Base-by-base conservation (phyloP, 2,113 vertebrate genomes). In the Oncorhynchus clarkii region DNA sequence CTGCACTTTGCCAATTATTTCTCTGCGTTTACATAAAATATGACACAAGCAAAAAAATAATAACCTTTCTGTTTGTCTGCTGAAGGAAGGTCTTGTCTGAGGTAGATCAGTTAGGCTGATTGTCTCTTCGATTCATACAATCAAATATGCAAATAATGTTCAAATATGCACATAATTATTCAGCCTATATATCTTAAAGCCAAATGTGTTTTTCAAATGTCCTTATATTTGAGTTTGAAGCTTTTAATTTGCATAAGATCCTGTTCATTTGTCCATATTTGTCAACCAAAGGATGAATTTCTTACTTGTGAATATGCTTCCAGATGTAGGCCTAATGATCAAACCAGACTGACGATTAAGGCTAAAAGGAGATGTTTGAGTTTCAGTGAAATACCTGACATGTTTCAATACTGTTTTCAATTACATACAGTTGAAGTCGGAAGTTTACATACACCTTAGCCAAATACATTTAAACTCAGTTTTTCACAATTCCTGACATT, bases 341-440 rank as follows among this genome's bases (percentile, higher is more conserved):
- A 80, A 81, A 82, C 68, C 73, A 71, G 70, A 76, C 54, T 79
- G 74, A 70, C 75, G 70, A 86, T 80, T 79, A 72, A 76, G 48
- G 22, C n/a, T 1, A 20, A 74, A 80, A n/a, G 73, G 75, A 20
- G 11, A 14, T 77, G 74, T 86, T 79, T 81, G 70, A 74, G 77
- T 79, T 75, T 62, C 18, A 62, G 8, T 62, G 59, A 22, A 13
- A 62, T 62, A 22, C 20, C 59, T 62, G n/a, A 62, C n/a, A 22
- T 62, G 7, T 62, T 62, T 62, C 16, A 62, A 62, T 24, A 62
- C 20, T 22, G n/a, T 3, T 22, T 62, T 62, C n/a, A 22, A 22
- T 62, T 22, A 22, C n/a, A 62, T 62, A 18, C 5, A 34, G 5
- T 34, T 34, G 5, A 34, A 34, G 31, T 34, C 5, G 1, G 31